Evolutionary conservation across 1,140 invertebrate genomes (phyloP), one percentile per base, ranked within the genome.

Genomic region (Thaumatotibia leucotreta): DNA sequence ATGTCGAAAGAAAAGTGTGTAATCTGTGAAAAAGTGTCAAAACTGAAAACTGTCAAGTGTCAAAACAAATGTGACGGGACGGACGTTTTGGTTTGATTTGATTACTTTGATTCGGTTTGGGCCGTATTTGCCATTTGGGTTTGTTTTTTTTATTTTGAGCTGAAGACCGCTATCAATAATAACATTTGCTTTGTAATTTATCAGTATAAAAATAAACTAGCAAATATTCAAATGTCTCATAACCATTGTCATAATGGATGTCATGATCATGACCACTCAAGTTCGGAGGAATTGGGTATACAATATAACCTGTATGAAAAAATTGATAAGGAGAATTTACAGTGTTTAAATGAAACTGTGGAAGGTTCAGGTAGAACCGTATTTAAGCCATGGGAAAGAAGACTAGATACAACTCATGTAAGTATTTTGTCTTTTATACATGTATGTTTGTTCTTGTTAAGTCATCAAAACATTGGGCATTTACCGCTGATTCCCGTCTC

Each of bases 321-420:
- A 93, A 98, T 99, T 76, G 96, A 99, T 88, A 93, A 94, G 70
- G 93, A 95, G n/a, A 97, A 97, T 86, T 88, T 98, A 1, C 94
- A 98, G 82, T 99, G 97, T 91, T 89, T 99, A 0, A 99, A 99
- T 88, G 98, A 99, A 92, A 89, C 91, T 23, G 86, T 92, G 31
- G 97, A 99, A 81, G 96, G 95, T 33, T 96, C 96, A 29, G 98
- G 97, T 50, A 96, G 95, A 91, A 92, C 91, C 31, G 95, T 99
- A 8, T 99, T 99, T 77, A 99, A 98, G 89, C 92, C 97, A 0
- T 99, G 97, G 96, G 97, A 98, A 78, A 93, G 97, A 58, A 92
- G 97, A 71, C 85, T 97, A 23, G 94, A 97, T 80, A 93, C 92
- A 78, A 93, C 93, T 65, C 92, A 95, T 83, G 97, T 98, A 91